Evolutionary conservation across 2,888 invertebrate species (phyloP).

Genomic region (Coelopa pilipes): DNA sequence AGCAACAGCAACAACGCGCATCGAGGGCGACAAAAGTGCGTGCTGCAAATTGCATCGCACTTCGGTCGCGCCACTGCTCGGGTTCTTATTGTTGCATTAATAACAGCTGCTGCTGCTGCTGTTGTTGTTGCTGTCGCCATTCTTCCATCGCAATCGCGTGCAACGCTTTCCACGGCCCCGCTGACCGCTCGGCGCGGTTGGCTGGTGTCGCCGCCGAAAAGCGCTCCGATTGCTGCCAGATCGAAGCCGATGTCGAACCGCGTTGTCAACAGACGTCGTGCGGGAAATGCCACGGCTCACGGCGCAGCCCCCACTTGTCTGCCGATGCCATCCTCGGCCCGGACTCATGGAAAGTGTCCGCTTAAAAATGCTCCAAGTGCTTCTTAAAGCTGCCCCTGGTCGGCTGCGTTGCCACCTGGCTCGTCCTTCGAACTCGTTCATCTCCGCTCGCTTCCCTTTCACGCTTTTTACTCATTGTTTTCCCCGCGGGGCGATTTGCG

Average conservation of each 20-base stretch:
- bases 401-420: too few species aligned
- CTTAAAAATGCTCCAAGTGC: too few species aligned
- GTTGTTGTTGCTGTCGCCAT: not conserved
- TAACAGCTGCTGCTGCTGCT: too few species aligned
- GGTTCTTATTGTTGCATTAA: not conserved
- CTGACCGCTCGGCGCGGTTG: not conserved
- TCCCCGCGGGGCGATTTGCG: not conserved
- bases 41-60: constrained; percentile 45
- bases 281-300: not conserved
- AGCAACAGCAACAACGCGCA: constrained; percentile 11
- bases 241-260: not conserved
- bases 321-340: too few species aligned
- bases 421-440: too few species aligned
- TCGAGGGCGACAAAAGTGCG: constrained; percentile 38
- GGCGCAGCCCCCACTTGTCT: too few species aligned
- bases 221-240: not conserved
- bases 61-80: not conserved
- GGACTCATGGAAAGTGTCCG: too few species aligned
- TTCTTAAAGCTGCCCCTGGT: too few species aligned
- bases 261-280: too few species aligned
- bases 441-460: too few species aligned
- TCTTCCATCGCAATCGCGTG: constrained; percentile 12
- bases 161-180: too few species aligned
- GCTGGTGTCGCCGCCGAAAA: constrained; percentile 19
- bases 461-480: not conserved